Percentiles rank a stretch among this genome's conserved stretches.
Conservation (phyloP, 1,140 invertebrate species). For the Rhyacophila brunnea region DNA sequence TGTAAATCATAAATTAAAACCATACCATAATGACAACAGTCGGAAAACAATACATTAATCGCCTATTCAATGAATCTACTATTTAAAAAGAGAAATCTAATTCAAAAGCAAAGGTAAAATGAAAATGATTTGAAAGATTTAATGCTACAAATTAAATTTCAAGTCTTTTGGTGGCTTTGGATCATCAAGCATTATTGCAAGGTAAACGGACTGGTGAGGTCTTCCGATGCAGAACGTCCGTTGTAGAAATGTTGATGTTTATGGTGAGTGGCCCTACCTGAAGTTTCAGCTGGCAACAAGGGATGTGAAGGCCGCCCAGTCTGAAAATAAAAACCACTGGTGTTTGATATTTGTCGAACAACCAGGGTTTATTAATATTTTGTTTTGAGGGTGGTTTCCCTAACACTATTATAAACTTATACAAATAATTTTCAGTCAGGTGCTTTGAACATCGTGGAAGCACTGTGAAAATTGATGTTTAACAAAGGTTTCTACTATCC, state of each 20-base stretch:
- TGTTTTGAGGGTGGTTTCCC: conserved; percentile 31
- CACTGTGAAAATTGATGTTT: too few species aligned
- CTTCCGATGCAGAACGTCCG: not conserved
- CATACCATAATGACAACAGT: not conserved
- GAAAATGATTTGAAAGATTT: too few species aligned
- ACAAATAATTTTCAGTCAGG: too few species aligned
- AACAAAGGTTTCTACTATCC: too few species aligned
- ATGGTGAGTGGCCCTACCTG: conserved; percentile 15
- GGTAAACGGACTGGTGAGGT: too few species aligned
- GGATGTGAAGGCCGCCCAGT: conserved; percentile 41
- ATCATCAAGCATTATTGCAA: too few species aligned
- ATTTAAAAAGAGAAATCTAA: not conserved
- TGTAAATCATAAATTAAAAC: conserved; percentile 65
- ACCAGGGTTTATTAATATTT: conserved; percentile 58
- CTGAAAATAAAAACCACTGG: conserved; percentile 61
- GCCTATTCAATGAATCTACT: too few species aligned
- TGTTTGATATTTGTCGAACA: conserved; percentile 56
- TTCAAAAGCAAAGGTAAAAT: too few species aligned
- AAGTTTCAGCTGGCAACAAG: conserved; percentile 37
- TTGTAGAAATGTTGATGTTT: not conserved
- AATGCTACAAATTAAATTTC: too few species aligned
- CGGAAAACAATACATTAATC: not conserved
- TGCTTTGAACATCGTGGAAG: not conserved
- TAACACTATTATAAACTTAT: not conserved
- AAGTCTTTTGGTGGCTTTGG: too few species aligned